phyloP scores from a whole-genome alignment of 1,140 invertebrate species.

The Panulirus ornatus region DNA sequence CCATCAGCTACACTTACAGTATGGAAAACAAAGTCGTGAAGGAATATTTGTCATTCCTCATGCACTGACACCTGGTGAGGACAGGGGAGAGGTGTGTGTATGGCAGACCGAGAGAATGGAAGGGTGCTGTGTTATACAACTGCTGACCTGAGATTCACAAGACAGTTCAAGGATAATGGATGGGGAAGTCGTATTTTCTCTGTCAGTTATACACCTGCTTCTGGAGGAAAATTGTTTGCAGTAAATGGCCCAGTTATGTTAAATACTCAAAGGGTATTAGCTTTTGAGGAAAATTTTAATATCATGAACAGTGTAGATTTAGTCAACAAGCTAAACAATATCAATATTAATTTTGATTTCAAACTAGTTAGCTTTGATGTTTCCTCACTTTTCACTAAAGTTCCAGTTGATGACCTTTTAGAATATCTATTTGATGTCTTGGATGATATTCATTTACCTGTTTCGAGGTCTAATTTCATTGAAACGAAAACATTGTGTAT shows the following conservation, averaged over 20 bases:
- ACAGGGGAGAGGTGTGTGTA: constrained; percentile 87
- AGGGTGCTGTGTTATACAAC: constrained; percentile 88
- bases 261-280: constrained; percentile 28
- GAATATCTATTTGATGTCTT: too few species aligned
- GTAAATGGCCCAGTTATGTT: constrained; percentile 65
- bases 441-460: too few species aligned
- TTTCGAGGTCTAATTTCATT: too few species aligned
- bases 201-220: constrained; percentile 55
- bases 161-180: constrained; percentile 61
- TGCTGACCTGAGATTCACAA: constrained; percentile 48
- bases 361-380: too few species aligned
- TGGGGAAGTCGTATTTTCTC: constrained; percentile 72
- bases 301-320: too few species aligned
- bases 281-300: constrained; percentile 67
- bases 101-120: constrained; percentile 95
- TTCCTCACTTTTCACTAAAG: too few species aligned
- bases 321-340: too few species aligned
- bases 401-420: too few species aligned
- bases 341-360: too few species aligned
- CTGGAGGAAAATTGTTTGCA: constrained; percentile 62
- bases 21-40: constrained; percentile 49
- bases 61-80: constrained; percentile 87
- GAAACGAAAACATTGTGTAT: too few species aligned
- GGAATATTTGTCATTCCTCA: constrained; percentile 88
- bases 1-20: too few species aligned